Conservation (phyloP, 2,113 vertebrate genomes). For the Limanda limanda region DNA sequence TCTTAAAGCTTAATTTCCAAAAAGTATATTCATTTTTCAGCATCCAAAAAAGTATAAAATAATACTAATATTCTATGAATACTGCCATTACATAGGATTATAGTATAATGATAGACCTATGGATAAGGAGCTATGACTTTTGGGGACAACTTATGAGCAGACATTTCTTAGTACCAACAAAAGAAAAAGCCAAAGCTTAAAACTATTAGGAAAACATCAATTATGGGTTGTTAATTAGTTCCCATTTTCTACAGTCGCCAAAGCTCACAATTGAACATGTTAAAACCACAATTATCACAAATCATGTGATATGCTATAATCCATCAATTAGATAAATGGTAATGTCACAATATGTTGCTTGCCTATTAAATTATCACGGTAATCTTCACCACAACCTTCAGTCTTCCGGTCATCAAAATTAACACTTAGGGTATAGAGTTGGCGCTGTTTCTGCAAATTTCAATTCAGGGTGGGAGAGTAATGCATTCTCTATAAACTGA, state of each 20-base stretch:
- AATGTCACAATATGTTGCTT: background rate
- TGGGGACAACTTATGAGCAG: background rate
- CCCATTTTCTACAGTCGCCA: background rate
- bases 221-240: background rate
- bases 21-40: background rate
- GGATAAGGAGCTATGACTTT: background rate
- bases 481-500: background rate
- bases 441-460: background rate
- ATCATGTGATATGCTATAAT: background rate
- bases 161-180: background rate
- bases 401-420: background rate
- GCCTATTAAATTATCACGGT: background rate
- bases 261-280: background rate
- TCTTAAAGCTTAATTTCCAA: background rate
- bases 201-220: background rate
- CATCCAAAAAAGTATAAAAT: background rate
- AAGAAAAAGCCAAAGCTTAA: background rate
- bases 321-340: background rate
- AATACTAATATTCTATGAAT: background rate
- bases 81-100: background rate
- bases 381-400: background rate
- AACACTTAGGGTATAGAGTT: background rate
- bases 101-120: background rate
- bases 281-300: background rate
- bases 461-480: background rate